Base-by-base conservation (phyloP, 2,888 invertebrate genomes). In the Eupithecia exiguata region DNA sequence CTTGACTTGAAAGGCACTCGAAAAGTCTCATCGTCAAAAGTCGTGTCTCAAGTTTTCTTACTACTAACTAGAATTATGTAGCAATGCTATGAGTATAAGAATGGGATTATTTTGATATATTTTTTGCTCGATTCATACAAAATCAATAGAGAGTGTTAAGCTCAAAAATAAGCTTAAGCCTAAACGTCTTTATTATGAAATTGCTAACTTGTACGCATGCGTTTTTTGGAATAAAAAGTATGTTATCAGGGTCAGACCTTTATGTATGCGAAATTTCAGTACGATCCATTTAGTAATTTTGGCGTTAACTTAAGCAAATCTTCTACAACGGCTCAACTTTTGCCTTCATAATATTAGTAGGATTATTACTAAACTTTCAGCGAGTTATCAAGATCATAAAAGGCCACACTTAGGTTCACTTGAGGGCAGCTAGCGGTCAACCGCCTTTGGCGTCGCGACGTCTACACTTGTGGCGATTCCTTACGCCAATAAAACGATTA, bases 361-460 rank as follows among this genome's bases (percentile, higher is more conserved):
- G 2, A n/a, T 5, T 46, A 49, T 40, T 40, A 40, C 3, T 12
- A 4, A 14, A 58, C 49, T 53, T 10, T 21, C 21, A 25, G 25
- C 10, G 10, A n/a, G 16, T 14, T 62, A 7, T 62, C 18, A 62
- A 62, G 62, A 35, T 35, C 18, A 62, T 62, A 9, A 35, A 62
- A 62, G 38, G 36, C 38, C 12, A 38, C 12, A 14, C 40, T 25
- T 67, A 62, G 58, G 43, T 25, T 62, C 21, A 38, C 35, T 43
- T 49, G 62, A 69, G 67, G 62, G 46, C 63, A 43, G 71, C 46
- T 35, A 70, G 62, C 76, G 73, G 76, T 76, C 76, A 73, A 73
- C 73, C 68, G 75, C 70, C 74, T 74, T 40, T 69, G 43, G 81
- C 82, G 82, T 79, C 86, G 85, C 84, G 84, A 82, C 84, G 81